phyloP scores from a whole-genome alignment of 2,113 vertebrate genomes.

The Rostratula benghalensis region DNA sequence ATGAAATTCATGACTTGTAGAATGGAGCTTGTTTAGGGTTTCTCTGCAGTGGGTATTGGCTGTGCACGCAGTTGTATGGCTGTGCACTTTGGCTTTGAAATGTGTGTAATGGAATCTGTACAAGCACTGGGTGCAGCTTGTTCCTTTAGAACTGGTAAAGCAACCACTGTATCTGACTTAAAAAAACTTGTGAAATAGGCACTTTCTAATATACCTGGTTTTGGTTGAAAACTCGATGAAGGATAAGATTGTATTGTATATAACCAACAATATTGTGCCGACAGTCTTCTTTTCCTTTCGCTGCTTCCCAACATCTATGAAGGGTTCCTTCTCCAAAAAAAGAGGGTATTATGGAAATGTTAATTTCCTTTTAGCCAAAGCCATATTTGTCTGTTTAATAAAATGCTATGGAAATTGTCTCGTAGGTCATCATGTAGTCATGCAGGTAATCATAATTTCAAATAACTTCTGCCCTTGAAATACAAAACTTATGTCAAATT shows the following conservation, averaged over 20 bases:
- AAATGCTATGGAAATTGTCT: slow-evolving; percentile 63
- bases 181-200: slow-evolving; percentile 56
- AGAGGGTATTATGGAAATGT: slow-evolving; percentile 45
- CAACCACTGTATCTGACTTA: slow-evolving; percentile 39
- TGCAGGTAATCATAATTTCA: slow-evolving; percentile 59
- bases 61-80: slow-evolving; percentile 53
- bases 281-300: slow-evolving; percentile 50
- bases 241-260: slow-evolving; percentile 57
- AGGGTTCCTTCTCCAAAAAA: slow-evolving; percentile 67
- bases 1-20: background rate
- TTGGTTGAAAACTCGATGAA: slow-evolving; percentile 63
- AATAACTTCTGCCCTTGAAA: slow-evolving; percentile 37
- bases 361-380: slow-evolving; percentile 76
- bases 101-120: slow-evolving; percentile 28
- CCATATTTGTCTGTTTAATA: slow-evolving; percentile 68
- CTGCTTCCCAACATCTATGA: slow-evolving; percentile 44
- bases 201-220: slow-evolving; percentile 56
- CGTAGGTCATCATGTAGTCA: background rate
- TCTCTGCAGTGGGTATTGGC: slow-evolving; percentile 54
- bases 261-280: slow-evolving; percentile 65
- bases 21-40: slow-evolving; percentile 4
- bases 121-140: slow-evolving; percentile 1
- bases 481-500: background rate
- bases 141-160: slow-evolving; percentile 53
- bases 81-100: slow-evolving; percentile 28